These are phyloP conservation scores for Nestor notabilis DNA, from an alignment of 2,113 vertebrate species.

Conservation along the genomic window DNA sequence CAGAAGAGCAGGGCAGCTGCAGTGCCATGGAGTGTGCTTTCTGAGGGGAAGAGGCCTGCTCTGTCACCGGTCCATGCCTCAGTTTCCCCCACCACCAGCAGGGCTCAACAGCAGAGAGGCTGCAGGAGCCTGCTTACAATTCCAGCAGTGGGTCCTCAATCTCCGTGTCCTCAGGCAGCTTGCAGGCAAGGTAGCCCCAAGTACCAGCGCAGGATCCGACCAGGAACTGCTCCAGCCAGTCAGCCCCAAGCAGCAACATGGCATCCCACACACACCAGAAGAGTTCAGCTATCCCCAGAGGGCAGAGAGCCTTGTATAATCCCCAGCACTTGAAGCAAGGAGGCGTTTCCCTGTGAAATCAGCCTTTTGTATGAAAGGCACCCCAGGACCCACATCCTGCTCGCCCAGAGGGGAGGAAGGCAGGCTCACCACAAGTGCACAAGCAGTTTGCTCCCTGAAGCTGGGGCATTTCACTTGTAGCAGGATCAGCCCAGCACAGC, in stretches of 20 bases:
- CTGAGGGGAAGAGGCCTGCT: background rate
- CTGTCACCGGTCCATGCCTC: fast-evolving
- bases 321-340: background rate
- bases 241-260: background rate
- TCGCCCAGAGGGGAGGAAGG: fast-evolving
- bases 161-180: fast-evolving
- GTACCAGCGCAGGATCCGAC: background rate
- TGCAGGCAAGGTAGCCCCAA: background rate
- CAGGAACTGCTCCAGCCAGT: background rate
- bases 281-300: background rate
- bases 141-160: background rate
- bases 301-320: background rate
- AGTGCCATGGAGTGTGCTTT: fast-evolving
- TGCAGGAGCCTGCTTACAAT: background rate
- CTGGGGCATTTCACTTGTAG: background rate
- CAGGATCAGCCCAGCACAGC: background rate
- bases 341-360: background rate
- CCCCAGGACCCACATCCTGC: background rate
- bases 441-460: background rate
- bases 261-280: fast-evolving
- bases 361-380: background rate
- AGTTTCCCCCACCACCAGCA: background rate
- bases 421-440: background rate
- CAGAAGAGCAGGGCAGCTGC: background rate
- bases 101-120: background rate